These are phyloP conservation scores for Epicampocera succincta DNA, from an alignment of 2,888 invertebrate species.

Conservation along the genomic window DNA sequence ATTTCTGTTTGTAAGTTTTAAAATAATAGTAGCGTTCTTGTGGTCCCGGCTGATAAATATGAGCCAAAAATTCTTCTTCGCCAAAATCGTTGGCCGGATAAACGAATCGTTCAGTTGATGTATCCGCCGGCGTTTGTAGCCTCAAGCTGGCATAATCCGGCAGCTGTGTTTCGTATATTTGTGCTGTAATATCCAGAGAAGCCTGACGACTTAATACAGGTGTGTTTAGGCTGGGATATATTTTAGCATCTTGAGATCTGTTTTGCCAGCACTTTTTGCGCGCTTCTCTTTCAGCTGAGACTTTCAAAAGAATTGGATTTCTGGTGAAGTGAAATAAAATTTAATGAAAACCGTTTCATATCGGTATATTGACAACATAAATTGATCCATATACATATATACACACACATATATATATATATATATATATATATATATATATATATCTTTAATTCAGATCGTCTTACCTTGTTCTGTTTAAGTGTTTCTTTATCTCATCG, in stretches of 20 bases:
- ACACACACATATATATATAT: too few relatives aligned
- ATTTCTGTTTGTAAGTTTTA: slow-evolving; percentile 40
- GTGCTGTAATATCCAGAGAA: not conserved
- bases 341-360: too few relatives aligned
- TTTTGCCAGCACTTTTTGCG: slow-evolving; percentile 44
- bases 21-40: slow-evolving; percentile 71
- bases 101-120: slow-evolving; percentile 51
- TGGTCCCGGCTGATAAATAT: slow-evolving; percentile 73
- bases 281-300: slow-evolving; percentile 60
- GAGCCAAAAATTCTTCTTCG: slow-evolving; percentile 72
- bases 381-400: too few relatives aligned
- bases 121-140: rapidly evolving
- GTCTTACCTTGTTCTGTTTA: slow-evolving; percentile 70
- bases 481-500: slow-evolving; percentile 70
- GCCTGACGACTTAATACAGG: not conserved
- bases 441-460: too few relatives aligned
- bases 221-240: not conserved
- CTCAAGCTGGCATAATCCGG: not conserved
- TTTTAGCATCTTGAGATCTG: slow-evolving; percentile 42
- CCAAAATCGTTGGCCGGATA: slow-evolving; percentile 73
- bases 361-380: too few relatives aligned
- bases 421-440: too few relatives aligned
- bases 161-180: slow-evolving; percentile 9
- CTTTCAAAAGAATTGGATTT: slow-evolving; percentile 70
- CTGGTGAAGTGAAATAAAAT: slow-evolving; percentile 51